These are phyloP conservation scores for Cossypha heuglini DNA, from an alignment of 2,797 vertebrate genomes.

Conservation along the genomic window DNA sequence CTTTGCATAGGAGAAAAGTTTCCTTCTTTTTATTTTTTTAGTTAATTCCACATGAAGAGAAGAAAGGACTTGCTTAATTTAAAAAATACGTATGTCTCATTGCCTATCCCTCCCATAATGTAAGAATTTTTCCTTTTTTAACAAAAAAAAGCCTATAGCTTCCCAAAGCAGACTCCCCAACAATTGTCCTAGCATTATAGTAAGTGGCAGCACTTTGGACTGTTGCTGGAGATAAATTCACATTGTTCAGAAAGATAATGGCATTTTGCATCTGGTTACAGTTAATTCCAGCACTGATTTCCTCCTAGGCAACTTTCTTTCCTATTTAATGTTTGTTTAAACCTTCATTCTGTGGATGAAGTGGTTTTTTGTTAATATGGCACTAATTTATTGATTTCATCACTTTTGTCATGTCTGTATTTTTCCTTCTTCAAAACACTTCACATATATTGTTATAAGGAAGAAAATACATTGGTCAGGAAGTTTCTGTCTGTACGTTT, in stretches of 20 bases:
- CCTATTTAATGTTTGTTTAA: slow-evolving; percentile 30
- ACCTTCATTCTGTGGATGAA: background rate
- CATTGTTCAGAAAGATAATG: slow-evolving; percentile 12
- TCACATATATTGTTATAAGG: background rate
- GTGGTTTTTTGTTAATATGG: background rate
- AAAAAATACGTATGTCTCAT: background rate
- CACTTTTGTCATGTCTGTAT: background rate
- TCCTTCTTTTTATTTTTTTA: background rate
- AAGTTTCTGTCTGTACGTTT: background rate
- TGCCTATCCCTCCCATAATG: background rate
- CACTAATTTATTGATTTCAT: slow-evolving; percentile 18
- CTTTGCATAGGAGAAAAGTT: background rate
- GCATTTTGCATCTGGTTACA: background rate
- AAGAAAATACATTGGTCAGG: background rate
- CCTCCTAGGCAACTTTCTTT: slow-evolving; percentile 2
- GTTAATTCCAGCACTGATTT: slow-evolving; percentile 13
- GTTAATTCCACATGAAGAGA: background rate
- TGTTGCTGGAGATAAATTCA: background rate
- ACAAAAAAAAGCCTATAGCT: background rate
- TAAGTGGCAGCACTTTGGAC: background rate
- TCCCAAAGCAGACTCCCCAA: background rate
- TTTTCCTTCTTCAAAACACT: background rate
- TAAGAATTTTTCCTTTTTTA: background rate
- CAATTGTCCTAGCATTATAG: background rate
- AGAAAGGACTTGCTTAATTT: slow-evolving; percentile 13